phyloP scores from a whole-genome alignment of 2,797 vertebrate genomes.

The Loriculus beryllinus region DNA sequence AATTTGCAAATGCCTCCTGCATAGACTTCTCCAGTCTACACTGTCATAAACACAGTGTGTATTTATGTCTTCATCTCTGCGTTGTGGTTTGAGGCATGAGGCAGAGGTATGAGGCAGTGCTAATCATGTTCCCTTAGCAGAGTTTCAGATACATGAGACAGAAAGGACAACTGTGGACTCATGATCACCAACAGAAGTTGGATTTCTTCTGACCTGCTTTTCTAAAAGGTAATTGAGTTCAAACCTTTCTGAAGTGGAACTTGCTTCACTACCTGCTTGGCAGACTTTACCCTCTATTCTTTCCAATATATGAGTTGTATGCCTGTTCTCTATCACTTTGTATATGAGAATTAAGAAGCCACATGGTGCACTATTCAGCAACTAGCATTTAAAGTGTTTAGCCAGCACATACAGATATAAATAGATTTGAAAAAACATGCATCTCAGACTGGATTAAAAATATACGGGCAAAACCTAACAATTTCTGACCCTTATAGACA shows the following conservation, averaged over 20 bases:
- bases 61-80: not conserved
- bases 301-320: not conserved
- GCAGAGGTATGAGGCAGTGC: not conserved
- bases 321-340: not conserved
- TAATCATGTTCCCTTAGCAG: accelerated
- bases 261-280: not conserved
- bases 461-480: not conserved
- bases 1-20: not conserved
- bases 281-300: not conserved
- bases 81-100: not conserved
- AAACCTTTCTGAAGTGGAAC: not conserved
- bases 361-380: not conserved
- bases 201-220: not conserved
- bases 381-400: not conserved
- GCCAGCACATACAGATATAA: not conserved
- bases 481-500: not conserved
- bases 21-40: not conserved
- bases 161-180: not conserved
- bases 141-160: not conserved
- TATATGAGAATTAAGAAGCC: not conserved
- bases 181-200: not conserved
- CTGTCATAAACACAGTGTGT: not conserved
- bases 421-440: not conserved
- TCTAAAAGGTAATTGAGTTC: not conserved
- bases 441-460: not conserved